Conservation (phyloP, 2,888 invertebrate species). For the Cantharis rufa region DNA sequence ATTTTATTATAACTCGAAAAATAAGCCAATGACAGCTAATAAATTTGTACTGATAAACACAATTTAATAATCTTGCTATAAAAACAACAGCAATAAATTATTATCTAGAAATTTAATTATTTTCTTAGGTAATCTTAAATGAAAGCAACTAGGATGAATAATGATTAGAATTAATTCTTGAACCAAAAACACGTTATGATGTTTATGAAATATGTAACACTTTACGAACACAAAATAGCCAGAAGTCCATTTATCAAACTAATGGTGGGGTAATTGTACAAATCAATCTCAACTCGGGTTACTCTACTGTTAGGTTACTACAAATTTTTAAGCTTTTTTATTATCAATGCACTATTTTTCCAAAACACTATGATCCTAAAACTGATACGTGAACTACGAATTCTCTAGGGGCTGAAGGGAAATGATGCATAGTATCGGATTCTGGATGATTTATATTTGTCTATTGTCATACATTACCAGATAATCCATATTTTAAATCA, state of each 20-base stretch:
- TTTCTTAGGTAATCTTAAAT: no score
- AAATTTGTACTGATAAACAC: no score
- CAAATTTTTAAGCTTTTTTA: not conserved
- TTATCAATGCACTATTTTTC: not conserved
- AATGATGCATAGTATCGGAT: not conserved
- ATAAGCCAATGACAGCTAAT: no score
- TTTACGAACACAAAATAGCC: not conserved
- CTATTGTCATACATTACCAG: not conserved
- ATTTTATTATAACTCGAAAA: no score
- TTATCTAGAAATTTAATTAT: no score
- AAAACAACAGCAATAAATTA: no score
- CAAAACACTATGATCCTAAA: not conserved
- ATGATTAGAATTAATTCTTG: not conserved
- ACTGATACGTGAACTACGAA: not conserved
- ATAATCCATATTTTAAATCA: not conserved
- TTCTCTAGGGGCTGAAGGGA: not conserved
- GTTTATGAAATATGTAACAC: not conserved
- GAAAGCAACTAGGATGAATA: not conserved
- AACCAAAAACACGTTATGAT: not conserved
- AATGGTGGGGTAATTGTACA: not conserved
- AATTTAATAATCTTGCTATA: no score
- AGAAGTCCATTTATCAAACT: not conserved
- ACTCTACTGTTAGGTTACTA: not conserved
- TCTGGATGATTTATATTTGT: not conserved
- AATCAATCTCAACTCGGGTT: not conserved